phyloP scores from a whole-genome alignment of 2,888 invertebrate genomes.

The Eupithecia dodoneata region DNA sequence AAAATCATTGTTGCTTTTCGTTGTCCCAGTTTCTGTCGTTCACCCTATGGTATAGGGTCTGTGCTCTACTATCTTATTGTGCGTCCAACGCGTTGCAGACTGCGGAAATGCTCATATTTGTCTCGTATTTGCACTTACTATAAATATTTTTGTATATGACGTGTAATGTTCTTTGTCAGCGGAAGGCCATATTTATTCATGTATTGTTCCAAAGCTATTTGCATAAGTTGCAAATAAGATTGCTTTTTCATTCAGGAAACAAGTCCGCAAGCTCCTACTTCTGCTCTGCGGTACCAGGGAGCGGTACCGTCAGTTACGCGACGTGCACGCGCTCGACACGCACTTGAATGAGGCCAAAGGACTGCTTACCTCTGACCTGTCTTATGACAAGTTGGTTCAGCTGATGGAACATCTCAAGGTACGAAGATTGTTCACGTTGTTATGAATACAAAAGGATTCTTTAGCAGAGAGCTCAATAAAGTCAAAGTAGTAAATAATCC shows the following conservation, averaged over 20 bases:
- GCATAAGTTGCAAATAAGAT: background rate
- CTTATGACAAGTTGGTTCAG: constrained; percentile 96
- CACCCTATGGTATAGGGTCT: too few relatives aligned
- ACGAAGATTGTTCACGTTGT: background rate
- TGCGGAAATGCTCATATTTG: too few relatives aligned
- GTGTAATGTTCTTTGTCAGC: too few relatives aligned
- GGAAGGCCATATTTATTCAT: too few relatives aligned
- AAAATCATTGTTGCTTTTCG: background rate
- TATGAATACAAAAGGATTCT: background rate
- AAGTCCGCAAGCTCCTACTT: constrained; percentile 95
- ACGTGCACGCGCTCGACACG: constrained; percentile 95
- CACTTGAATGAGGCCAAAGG: constrained; percentile 90
- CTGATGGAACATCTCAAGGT: constrained; percentile 96
- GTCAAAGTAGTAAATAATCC: background rate
- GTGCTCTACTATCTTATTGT: too few relatives aligned
- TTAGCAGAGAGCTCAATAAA: background rate
- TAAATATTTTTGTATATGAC: too few relatives aligned
- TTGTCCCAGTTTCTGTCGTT: background rate
- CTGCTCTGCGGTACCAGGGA: constrained; percentile 98
- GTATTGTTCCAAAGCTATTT: too few relatives aligned
- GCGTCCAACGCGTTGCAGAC: too few relatives aligned
- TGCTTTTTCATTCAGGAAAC: constrained; percentile 83
- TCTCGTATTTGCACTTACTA: too few relatives aligned
- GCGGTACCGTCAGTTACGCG: constrained; percentile 96
- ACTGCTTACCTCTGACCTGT: constrained; percentile 81